Evolutionary conservation across 2,888 invertebrate genomes (phyloP).

Genomic region (Nephrotoma flavescens): DNA sequence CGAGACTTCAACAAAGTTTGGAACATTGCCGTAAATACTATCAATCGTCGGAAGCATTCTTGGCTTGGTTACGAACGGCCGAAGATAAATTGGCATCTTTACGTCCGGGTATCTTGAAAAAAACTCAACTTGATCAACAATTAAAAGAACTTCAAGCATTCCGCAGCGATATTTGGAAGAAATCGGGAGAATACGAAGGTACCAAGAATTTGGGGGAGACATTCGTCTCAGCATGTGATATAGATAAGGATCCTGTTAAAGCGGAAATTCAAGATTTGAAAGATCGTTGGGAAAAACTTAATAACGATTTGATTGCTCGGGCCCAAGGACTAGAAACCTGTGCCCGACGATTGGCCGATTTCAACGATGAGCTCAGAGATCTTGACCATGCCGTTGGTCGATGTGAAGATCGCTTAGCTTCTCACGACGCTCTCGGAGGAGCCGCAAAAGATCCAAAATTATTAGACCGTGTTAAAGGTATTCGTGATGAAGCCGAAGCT

Average conservation of each 20-base stretch:
- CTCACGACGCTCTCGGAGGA: constrained; percentile 50
- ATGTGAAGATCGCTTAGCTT: constrained; percentile 71
- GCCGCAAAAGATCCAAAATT: constrained; percentile 71
- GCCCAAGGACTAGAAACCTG: constrained; percentile 52
- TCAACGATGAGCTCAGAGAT: constrained; percentile 69
- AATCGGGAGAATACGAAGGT: constrained; percentile 83
- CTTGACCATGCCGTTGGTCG: constrained; percentile 73
- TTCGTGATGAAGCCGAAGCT: constrained; percentile 66
- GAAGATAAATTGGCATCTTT: constrained; percentile 71
- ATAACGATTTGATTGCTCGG: constrained; percentile 46
- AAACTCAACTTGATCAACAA: constrained; percentile 75
- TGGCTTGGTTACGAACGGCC: constrained; percentile 76
- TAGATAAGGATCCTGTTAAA: constrained; percentile 80
- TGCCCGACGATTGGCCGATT: constrained; percentile 65
- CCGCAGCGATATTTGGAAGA: constrained; percentile 87
- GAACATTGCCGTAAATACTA: constrained; percentile 87
- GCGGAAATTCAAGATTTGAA: constrained; percentile 67
- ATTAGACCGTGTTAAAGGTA: constrained; percentile 66
- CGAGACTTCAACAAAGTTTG: constrained; percentile 74
- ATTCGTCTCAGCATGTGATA: constrained; percentile 75
- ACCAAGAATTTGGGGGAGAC: constrained; percentile 74
- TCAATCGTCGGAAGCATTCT: constrained; percentile 66
- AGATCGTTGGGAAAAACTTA: constrained; percentile 80
- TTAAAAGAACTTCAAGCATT: constrained; percentile 75
- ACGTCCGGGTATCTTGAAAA: constrained; percentile 65